Conservation (phyloP, 2,113 vertebrate species). For the Neolamprologus falcicula region DNA sequence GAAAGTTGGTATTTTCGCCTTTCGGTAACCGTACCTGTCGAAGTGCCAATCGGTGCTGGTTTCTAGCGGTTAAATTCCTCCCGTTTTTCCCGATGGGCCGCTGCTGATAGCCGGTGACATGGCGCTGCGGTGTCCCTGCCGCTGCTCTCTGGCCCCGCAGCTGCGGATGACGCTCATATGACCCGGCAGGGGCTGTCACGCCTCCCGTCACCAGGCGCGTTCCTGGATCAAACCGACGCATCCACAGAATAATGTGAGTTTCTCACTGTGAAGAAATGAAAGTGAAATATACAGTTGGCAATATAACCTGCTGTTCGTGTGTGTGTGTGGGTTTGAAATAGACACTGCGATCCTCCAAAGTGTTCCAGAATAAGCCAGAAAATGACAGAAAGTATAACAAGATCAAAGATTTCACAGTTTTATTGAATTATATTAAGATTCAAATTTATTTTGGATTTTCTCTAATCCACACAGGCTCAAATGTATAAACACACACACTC, state of each 20-base stretch:
- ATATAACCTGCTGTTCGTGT: background rate
- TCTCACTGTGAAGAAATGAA: background rate
- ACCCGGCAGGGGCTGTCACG: conserved; percentile 28
- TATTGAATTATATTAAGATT: background rate
- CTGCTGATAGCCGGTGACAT: background rate
- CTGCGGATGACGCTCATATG: conserved; percentile 56
- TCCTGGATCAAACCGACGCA: background rate
- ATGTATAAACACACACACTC: background rate
- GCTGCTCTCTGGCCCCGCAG: background rate
- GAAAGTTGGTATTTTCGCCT: background rate
- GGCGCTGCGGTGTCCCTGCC: background rate
- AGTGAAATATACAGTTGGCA: background rate
- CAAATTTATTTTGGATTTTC: background rate
- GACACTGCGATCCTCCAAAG: background rate
- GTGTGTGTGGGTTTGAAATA: background rate
- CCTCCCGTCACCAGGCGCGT: conserved; percentile 23
- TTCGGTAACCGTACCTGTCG: background rate
- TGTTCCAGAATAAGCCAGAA: background rate
- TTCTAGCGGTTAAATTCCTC: background rate
- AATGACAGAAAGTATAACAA: accelerated
- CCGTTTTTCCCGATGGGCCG: background rate
- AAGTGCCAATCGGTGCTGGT: background rate
- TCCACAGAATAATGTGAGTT: background rate
- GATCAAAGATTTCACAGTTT: background rate
- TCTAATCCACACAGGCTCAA: background rate